phyloP scores from a whole-genome alignment of 2,888 invertebrate species.

The Trissoscelio sp. region DNA sequence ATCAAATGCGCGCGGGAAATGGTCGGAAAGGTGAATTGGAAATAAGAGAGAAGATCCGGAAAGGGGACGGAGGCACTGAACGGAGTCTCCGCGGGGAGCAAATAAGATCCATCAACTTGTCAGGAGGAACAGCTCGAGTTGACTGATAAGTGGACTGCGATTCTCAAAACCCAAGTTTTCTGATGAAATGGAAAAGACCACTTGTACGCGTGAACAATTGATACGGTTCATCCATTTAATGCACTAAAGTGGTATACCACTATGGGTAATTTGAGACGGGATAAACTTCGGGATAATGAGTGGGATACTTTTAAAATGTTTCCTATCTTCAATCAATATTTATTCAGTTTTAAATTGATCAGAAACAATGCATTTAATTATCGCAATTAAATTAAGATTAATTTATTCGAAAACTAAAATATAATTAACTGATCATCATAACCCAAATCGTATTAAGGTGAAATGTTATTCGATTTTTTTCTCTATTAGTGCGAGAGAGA shows the following conservation, averaged over 20 bases:
- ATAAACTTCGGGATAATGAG: background rate
- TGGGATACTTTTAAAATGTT: background rate
- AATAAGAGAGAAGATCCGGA: slow-evolving; percentile 72
- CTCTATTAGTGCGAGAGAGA: too few species aligned
- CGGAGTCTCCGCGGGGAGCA: slow-evolving; percentile 67
- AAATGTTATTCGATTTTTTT: too few species aligned
- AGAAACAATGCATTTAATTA: too few species aligned
- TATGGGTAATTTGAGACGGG: slow-evolving; percentile 15
- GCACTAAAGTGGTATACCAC: slow-evolving; percentile 8
- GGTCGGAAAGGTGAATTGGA: slow-evolving; percentile 66
- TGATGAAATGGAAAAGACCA: slow-evolving; percentile 61
- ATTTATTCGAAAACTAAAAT: background rate
- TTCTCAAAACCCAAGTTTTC: slow-evolving; percentile 60
- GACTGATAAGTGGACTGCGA: slow-evolving; percentile 66
- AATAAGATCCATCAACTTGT: slow-evolving; percentile 70
- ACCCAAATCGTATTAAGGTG: too few species aligned
- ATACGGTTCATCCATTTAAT: slow-evolving; percentile 53
- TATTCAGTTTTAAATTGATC: background rate
- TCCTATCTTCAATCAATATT: background rate
- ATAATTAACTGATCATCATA: too few species aligned
- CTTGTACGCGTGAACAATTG: slow-evolving; percentile 52
- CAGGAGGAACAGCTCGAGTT: slow-evolving; percentile 52
- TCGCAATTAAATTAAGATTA: background rate
- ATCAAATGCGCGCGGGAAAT: slow-evolving; percentile 77
- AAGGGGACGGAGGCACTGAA: slow-evolving; percentile 67